Evolutionary conservation across 2,113 vertebrate species (phyloP), one percentile per base, ranked within the genome.

Genomic region (Corydoras maculifer): DNA sequence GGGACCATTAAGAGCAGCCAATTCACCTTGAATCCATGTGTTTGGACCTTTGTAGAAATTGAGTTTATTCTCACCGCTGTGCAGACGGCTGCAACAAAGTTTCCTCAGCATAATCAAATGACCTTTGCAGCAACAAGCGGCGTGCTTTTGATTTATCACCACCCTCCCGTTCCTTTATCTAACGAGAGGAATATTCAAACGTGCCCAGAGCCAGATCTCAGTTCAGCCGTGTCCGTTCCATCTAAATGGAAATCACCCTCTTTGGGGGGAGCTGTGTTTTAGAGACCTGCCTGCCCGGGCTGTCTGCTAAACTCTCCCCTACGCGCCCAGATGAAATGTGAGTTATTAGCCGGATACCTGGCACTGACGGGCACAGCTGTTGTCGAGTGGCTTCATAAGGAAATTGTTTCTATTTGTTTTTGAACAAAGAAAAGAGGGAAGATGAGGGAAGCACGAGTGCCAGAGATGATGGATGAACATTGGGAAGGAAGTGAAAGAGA

Each of bases 221-320:
- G 54, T 60, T 61, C 25, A 30, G 62, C 58, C 15, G 48, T 13
- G 68, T 63, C 57, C 30, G 54, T 71, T 48, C 58, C 54, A 78
- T 75, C 76, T 78, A 78, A 78, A 78, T 75, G 72, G 61, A 74
- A 78, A 74, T 78, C 53, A 58, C 63, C 31, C 64, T 73, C 48
- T 65, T 30, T 57, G 3, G 49, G 30, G 58, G 72, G 65, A 49
- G 70, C 51, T 25, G 32, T 54, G 64, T 58, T 60, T 60, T 60
- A 43, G 35, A 30, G 48, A 64, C 14, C 32, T 1, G 5, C 10
- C 50, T 50, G 18, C 48, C 10, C 35, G 8, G 14, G 32, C 66
- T 12, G 50, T 61, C 67, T 64, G 5, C 11, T 1, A 3, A 53
- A 18, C 53, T n/a, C 13, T 2, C 49, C 51, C 49, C 51, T 13